Evolutionary conservation across 2,888 invertebrate species (phyloP), one percentile per base, ranked within the genome.

Genomic region (Uropetala carovei): DNA sequence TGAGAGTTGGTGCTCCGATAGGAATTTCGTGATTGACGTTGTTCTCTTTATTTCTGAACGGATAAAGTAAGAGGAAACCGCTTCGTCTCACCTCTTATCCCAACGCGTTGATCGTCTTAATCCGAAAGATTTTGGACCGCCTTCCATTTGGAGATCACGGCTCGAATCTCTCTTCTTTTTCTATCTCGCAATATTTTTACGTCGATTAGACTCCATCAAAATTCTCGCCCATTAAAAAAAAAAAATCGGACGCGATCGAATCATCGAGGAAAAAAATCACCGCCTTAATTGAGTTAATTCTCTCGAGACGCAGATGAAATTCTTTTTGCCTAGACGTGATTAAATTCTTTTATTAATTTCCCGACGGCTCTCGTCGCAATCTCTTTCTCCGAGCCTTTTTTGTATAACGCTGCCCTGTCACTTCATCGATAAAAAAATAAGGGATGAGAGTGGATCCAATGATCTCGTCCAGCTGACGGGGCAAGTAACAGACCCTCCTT

Each of bases 401-500:
- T 75, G 13, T 43, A 43, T 43, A 43, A 43, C 27, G 22, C 75
- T 22, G 75, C 11, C 11, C 75, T 75, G 75, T 75, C 75, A 75
- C 22, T 75, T 22, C 11, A 75, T 75, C 75, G 27, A 13, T 75
- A 27, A 18, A 75, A 75, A 75, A 75, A 43, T 43, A 43, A 3
- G 43, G 75, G 68, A 18, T 68, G 18, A 68, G 68, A 27, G 22
- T 22, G 9, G 27, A 22, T 75, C 11, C 75, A 75, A 75, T 27
- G 27, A 75, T 75, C 68, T 68, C n/a, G 68, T 68, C 75, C 22
- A 75, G 75, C 75, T 75, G 75, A 75, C 75, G 75, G 75, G 9
- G 75, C 75, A 75, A 75, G 75, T 75, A 75, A 22, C 75, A 75
- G 22, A 75, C 75, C 75, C 75, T 75, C 43, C 43, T 22, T 75